These are phyloP conservation scores for Pipistrellus kuhlii DNA, from an alignment of 2,797 vertebrate genomes.

Conservation along the genomic window DNA sequence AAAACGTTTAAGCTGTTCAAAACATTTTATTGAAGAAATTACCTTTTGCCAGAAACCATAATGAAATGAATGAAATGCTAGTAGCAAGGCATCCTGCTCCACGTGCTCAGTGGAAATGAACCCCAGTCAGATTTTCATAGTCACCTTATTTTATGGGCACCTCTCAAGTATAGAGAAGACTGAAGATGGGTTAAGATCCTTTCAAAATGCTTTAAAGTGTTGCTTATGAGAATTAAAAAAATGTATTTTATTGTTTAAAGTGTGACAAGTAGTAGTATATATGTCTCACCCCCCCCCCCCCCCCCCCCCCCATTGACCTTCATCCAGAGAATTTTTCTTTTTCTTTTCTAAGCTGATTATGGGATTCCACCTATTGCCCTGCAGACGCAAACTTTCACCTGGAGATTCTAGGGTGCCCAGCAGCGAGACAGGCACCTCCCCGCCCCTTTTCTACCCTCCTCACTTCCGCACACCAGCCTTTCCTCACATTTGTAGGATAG, in stretches of 20 bases:
- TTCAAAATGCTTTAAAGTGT: neutral
- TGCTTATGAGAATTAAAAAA: neutral
- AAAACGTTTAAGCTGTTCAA: conserved; percentile 39
- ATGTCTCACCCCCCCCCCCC: no score
- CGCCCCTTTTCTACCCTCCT: neutral
- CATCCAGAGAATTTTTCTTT: neutral
- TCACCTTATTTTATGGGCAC: conserved; percentile 28
- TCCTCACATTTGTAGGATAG: neutral
- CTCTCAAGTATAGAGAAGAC: neutral
- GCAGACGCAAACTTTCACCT: neutral
- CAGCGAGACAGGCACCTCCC: neutral
- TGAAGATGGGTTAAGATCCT: neutral
- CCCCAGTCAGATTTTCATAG: conserved; percentile 36
- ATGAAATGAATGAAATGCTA: conserved; percentile 50
- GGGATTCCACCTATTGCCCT: neutral
- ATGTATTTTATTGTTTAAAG: no score
- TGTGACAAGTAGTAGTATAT: no score
- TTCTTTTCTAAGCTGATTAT: neutral
- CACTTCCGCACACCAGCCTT: neutral
- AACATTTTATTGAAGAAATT: conserved; percentile 57
- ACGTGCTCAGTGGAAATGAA: neutral
- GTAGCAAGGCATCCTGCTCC: neutral
- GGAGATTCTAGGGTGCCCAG: neutral
- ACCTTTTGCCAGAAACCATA: conserved; percentile 6
- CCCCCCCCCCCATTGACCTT: no score